Evolutionary conservation across 2,797 vertebrate species (phyloP), one percentile per base, ranked within the genome.

Genomic region (Naso thynnoides): DNA sequence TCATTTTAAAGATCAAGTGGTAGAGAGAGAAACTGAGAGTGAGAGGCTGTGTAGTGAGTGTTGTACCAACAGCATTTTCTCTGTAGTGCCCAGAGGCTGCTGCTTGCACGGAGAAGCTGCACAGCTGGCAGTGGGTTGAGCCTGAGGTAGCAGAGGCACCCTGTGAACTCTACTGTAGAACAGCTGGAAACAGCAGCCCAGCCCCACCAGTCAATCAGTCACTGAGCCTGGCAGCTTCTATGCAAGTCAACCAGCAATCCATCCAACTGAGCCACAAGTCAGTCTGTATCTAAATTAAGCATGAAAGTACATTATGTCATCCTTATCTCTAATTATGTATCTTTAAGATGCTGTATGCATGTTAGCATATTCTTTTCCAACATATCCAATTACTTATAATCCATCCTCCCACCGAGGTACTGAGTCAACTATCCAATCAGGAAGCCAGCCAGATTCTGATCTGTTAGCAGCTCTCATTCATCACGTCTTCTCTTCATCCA

Each of bases 71-170:
- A 74, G 63, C n/a, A n/a, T 47, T 76, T 83, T 76, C 61, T 72
- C 49, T 86, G 73, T 76, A 62, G 52, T 19, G 76, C 86, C 84
- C 58, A 71, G 70, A 63, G 86, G 84, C 76, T 79, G 79, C 72
- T 84, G 67, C 70, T 42, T 81, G 79, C 75, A 74, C 55, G 76
- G 72, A 78, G 77, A 64, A 69, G 73, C 73, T 62, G 82, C 76
- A 84, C 88, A 88, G 88, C 88, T 86, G 83, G 79, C 80, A 76
- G 71, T 60, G 76, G 79, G 66, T 19, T 73, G 76, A 86, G 88
- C 87, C 87, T 16, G 79, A 84, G 85, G 84, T 75, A 83, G 53
- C 55, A 69, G 45, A 58, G 31, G 66, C n/a, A 52, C 53, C 73
- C 63, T 3, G 55, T 52, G 79, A 69, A 79, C 73, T 71, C 69